Evolutionary conservation across 2,888 invertebrate genomes (phyloP), one percentile per base, ranked within the genome.

Genomic region (Drosophila crucigera): DNA sequence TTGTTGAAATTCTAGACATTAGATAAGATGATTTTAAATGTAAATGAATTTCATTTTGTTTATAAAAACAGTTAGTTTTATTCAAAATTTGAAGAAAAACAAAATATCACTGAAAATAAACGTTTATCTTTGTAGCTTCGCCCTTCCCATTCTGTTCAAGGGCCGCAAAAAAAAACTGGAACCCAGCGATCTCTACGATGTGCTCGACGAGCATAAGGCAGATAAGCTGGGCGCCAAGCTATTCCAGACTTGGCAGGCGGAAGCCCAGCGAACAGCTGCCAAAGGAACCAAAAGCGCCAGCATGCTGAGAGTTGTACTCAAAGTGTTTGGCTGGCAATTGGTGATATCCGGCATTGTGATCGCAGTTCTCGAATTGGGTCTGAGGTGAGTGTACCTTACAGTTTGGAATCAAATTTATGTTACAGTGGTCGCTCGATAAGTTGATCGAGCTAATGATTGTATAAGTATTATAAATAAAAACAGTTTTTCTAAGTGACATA

Each of bases 131-230:
- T 94, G 47, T 91, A 96, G 96, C 93, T 98, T 97, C 96, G 96
- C 97, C 60, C 94, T 97, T 86, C 96, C 95, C 4, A 93, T 97
- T 82, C 97, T 97, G 92, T 95, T 95, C 80, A 95, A 95, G 91
- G 98, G 97, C 0, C 95, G 95, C 83, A 94, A 94, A 64, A 95
- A 96, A 82, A 95, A 95, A 62, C 93, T 98, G 61, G 96, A 96
- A 77, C 94, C 96, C 52, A 94, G 95, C 41, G 98, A 98, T 93
- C 94, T 98, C 39, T 96, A 96, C 84, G 95, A 96, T 83, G 95
- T 97, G 0, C 94, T 96, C 55, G 94, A 93, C 50, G 94, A 94
- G 37, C 97, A 97, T 91, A 94, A 95, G 85, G 97, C 97, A 3
- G 91, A 91, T 19, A 80, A 70, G 4, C 92, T 96, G 56, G 96